phyloP scores from a whole-genome alignment of 2,888 invertebrate species.

The Trissolcus japonicus region DNA sequence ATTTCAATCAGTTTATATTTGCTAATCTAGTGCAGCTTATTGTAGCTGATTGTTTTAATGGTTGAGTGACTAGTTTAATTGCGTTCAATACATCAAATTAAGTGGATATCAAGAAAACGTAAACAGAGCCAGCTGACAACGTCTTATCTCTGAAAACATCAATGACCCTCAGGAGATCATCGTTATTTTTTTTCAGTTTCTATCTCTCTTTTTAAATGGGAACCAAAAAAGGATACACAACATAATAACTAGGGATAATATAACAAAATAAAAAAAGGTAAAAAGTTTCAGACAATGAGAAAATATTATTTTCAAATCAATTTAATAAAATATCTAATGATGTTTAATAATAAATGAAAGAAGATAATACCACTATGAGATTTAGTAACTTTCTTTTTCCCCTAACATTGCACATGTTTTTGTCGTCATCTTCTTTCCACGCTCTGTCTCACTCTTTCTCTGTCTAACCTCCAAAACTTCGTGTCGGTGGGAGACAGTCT shows the following conservation, averaged over 20 bases:
- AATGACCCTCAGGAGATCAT: not conserved
- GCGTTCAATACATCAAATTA: not conserved
- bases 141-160: not conserved
- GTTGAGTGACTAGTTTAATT: not conserved
- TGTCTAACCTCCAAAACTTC: constrained; percentile 16
- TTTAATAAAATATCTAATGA: too few relatives aligned
- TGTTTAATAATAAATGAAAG: too few relatives aligned
- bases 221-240: too few relatives aligned
- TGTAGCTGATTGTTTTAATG: constrained; percentile 1
- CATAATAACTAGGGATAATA: too few relatives aligned
- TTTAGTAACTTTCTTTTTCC: constrained; percentile 14
- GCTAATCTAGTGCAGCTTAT: not conserved
- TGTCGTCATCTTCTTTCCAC: not conserved
- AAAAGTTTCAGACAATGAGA: too few relatives aligned
- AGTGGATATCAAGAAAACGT: constrained; percentile 1
- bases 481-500: not conserved
- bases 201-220: not conserved
- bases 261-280: too few relatives aligned
- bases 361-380: not conserved
- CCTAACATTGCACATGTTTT: not conserved
- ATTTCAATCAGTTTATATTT: not conserved
- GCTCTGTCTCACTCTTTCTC: constrained; percentile 10
- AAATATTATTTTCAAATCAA: too few relatives aligned
- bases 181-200: not conserved
- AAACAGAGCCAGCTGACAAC: constrained; percentile 25